Evolutionary conservation across 2,113 vertebrate genomes (phyloP).

Genomic region (Otis tarda): DNA sequence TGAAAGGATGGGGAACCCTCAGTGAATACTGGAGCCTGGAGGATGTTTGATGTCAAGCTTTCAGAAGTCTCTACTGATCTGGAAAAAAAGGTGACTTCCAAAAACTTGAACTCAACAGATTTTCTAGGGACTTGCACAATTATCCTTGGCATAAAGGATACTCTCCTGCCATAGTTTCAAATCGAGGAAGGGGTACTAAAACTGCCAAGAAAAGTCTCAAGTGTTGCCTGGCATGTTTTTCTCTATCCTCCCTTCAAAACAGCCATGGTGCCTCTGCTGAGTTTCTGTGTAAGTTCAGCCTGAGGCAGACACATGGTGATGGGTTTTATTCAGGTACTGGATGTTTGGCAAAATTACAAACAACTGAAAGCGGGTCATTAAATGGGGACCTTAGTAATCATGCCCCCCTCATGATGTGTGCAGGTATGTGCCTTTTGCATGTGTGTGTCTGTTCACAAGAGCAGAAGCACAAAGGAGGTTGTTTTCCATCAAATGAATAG

Average conservation of each 20-base stretch:
- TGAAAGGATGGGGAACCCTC: neutral
- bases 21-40: neutral
- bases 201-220: neutral
- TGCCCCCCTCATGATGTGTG: fast-evolving
- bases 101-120: neutral
- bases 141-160: neutral
- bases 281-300: neutral
- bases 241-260: neutral
- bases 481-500: neutral
- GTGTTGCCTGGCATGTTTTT: neutral
- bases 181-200: neutral
- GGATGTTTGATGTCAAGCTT: neutral
- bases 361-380: neutral
- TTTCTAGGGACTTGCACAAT: neutral
- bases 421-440: neutral
- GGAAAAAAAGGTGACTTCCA: neutral
- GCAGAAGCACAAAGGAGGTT: neutral
- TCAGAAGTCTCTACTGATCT: neutral
- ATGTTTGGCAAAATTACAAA: neutral
- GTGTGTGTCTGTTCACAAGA: neutral
- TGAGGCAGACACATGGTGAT: neutral
- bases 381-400: neutral
- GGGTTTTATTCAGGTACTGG: neutral
- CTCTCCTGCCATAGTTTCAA: neutral
- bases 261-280: neutral